phyloP scores from a whole-genome alignment of 2,888 invertebrate species.

The Pollenia griseotomentosa region DNA sequence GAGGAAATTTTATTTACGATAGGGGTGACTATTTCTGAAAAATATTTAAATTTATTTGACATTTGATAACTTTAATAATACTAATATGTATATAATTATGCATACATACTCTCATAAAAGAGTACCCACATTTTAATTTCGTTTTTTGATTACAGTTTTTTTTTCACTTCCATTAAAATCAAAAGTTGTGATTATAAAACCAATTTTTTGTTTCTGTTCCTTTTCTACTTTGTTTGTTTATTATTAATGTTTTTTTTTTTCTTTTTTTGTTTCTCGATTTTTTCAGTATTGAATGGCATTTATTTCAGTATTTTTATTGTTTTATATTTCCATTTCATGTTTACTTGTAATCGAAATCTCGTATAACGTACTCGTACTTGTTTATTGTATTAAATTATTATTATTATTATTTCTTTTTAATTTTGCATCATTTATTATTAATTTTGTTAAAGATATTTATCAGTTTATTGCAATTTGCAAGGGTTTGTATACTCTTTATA shows the following conservation, averaged over 20 bases:
- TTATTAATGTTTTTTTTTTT: not conserved
- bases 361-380: not conserved
- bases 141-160: too few relatives aligned
- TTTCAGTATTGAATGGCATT: constrained; percentile 28
- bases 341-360: constrained; percentile 4
- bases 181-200: too few relatives aligned
- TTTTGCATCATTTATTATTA: constrained; percentile 4
- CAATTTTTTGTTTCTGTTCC: not conserved
- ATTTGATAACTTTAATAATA: too few relatives aligned
- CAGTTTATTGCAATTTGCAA: not conserved
- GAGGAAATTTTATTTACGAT: too few relatives aligned
- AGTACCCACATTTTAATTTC: too few relatives aligned
- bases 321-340: constrained; percentile 18
- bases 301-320: constrained; percentile 17
- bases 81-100: too few relatives aligned
- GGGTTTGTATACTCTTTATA: not conserved
- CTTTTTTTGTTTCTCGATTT: not conserved
- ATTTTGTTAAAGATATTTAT: constrained; percentile 11
- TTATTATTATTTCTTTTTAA: constrained; percentile 13
- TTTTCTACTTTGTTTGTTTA: not conserved
- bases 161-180: too few relatives aligned
- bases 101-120: too few relatives aligned
- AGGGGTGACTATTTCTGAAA: too few relatives aligned
- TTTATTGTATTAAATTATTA: not conserved
- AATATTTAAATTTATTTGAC: too few relatives aligned